A percentile compares a stretch with the other conserved stretches of the same genome.
These are phyloP conservation scores for Synergus japonicus DNA, from an alignment of 2,888 invertebrate species.

Conservation along the genomic window DNA sequence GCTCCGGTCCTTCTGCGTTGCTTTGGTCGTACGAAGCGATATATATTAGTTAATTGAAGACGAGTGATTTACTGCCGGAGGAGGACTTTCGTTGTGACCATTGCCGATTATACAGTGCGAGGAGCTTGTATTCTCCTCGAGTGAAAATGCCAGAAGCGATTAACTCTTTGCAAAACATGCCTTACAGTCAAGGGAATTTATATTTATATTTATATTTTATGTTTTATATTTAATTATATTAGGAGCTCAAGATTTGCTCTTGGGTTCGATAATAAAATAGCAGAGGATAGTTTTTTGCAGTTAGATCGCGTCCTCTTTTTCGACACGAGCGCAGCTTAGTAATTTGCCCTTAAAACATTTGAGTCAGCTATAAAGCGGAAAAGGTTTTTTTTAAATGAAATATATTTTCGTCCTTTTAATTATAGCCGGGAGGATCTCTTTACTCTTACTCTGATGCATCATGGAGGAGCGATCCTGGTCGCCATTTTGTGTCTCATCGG, in stretches of 20 bases:
- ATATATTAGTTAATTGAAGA: constrained; percentile 56
- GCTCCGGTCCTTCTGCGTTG: constrained; percentile 7
- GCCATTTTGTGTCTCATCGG: constrained; percentile 52
- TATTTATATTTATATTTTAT: too few relatives aligned
- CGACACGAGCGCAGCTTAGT: constrained; percentile 11
- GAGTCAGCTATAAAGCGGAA: constrained; percentile 25
- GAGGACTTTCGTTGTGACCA: constrained; percentile 37
- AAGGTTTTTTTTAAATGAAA: constrained; percentile 29
- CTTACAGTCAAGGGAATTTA: neutral
- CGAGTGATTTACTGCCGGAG: constrained; percentile 51
- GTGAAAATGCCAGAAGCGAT: constrained; percentile 39
- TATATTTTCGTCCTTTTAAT: constrained; percentile 35
- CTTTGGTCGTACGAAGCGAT: constrained; percentile 5
- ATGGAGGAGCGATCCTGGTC: constrained; percentile 27
- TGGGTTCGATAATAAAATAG: neutral
- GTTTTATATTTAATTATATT: neutral
- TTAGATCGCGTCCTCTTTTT: neutral
- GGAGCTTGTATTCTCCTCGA: constrained; percentile 30
- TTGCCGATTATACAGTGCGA: constrained; percentile 39
- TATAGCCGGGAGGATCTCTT: constrained; percentile 35
- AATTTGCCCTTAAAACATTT: constrained; percentile 20
- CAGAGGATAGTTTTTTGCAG: constrained; percentile 16
- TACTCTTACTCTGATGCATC: constrained; percentile 25
- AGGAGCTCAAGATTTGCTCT: neutral
- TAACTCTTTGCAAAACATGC: constrained; percentile 15